These are phyloP conservation scores for Xestia c-nigrum DNA, from an alignment of 2,888 invertebrate genomes.

Conservation along the genomic window DNA sequence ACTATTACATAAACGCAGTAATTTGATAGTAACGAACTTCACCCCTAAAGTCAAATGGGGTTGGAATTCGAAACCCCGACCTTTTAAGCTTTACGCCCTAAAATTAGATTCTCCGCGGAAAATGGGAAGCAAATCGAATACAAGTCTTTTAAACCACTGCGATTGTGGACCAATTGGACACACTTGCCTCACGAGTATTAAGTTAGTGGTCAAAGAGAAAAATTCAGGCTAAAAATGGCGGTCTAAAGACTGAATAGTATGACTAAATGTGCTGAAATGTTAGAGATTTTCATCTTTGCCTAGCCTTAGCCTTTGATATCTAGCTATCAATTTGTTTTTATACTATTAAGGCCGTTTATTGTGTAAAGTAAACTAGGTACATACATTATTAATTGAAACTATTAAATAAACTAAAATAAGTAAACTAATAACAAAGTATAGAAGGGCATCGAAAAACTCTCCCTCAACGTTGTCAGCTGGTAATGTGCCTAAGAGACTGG, in stretches of 20 bases:
- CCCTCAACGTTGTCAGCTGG: no score
- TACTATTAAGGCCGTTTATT: no score
- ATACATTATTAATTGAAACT: no score
- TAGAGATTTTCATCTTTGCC: not conserved
- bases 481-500: no score
- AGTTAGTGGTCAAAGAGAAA: conserved; percentile 21
- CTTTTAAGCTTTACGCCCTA: conserved; percentile 20
- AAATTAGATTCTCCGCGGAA: conserved; percentile 28
- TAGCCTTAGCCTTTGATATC: not conserved
- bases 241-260: not conserved
- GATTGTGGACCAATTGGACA: conserved; percentile 33
- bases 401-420: no score
- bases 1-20: not conserved
- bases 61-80: conserved; percentile 30
- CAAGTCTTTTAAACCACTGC: conserved; percentile 24
- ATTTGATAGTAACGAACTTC: conserved; percentile 4
- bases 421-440: no score
- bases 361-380: no score
- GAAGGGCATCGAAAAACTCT: no score
- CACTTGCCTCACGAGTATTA: conserved; percentile 11
- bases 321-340: no score
- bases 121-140: conserved; percentile 28
- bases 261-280: not conserved
- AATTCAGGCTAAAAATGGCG: conserved; percentile 4
- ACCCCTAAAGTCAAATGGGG: conserved; percentile 14